Conservation (phyloP, 2,797 vertebrate genomes). For the Alauda arvensis region DNA sequence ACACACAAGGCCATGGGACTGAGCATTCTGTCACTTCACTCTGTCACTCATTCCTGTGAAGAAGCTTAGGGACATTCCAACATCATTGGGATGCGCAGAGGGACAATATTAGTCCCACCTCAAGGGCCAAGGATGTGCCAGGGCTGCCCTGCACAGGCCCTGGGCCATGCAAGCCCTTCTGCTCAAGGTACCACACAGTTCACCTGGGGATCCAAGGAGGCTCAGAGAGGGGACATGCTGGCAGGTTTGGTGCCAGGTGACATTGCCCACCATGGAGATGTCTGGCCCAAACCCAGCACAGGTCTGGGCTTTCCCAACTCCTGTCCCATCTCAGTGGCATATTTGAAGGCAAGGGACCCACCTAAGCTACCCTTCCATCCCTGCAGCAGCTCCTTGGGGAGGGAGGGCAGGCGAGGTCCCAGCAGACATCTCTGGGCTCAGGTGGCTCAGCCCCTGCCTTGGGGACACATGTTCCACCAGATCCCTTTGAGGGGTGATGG, state of each 20-base stretch:
- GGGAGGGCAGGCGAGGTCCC: not conserved
- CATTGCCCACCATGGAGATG: not conserved
- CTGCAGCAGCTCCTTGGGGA: not conserved
- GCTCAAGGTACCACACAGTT: rapidly evolving
- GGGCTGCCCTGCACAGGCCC: not conserved
- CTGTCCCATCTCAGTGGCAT: not conserved
- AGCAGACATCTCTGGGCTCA: not conserved
- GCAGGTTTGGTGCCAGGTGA: not conserved
- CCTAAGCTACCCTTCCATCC: not conserved
- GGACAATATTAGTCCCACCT: not conserved
- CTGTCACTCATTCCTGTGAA: not conserved
- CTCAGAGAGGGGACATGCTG: not conserved
- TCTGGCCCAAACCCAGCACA: not conserved
- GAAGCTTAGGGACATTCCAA: not conserved
- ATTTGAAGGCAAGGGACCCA: rapidly evolving
- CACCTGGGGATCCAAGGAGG: too few relatives aligned
- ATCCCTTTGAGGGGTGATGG: too few relatives aligned
- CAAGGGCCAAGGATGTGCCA: not conserved
- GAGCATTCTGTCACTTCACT: not conserved
- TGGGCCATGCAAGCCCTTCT: not conserved
- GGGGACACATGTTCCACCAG: rapidly evolving
- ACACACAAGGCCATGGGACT: rapidly evolving
- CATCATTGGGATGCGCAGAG: not conserved
- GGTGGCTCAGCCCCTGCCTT: not conserved
- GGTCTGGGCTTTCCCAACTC: not conserved